Evolutionary conservation across 2,888 invertebrate species (phyloP).

Genomic region (Bugula neritina): DNA sequence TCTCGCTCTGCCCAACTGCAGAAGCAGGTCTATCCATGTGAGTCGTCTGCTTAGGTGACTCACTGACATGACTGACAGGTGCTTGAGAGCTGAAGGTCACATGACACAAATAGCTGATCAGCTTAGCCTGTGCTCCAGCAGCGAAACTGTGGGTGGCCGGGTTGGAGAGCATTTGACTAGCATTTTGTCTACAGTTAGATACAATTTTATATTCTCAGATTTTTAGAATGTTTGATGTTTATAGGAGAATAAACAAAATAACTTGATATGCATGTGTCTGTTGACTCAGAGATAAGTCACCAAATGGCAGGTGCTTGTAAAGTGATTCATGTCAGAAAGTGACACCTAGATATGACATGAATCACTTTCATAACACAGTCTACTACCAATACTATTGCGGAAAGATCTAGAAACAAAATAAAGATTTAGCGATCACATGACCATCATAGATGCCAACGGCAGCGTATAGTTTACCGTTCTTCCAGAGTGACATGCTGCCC

Average conservation of each 20-base stretch:
- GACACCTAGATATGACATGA: too few species aligned
- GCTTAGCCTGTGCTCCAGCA: not conserved
- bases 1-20: not conserved
- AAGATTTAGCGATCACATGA: too few species aligned
- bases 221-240: too few species aligned
- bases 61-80: not conserved
- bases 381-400: too few species aligned
- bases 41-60: not conserved
- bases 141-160: not conserved
- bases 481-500: conserved; percentile 70
- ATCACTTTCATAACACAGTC: too few species aligned
- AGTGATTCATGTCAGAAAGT: too few species aligned
- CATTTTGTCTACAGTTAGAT: conserved; percentile 10
- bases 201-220: too few species aligned
- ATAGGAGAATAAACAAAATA: too few species aligned
- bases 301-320: too few species aligned
- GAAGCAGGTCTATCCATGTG: not conserved
- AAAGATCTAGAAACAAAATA: too few species aligned
- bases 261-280: too few species aligned
- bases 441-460: not conserved
- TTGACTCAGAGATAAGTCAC: too few species aligned
- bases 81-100: not conserved
- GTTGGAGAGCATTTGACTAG: conserved; percentile 3
- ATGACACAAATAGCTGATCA: conserved; percentile 13
- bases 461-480: not conserved